Evolutionary conservation across 2,888 invertebrate genomes (phyloP), one percentile per base, ranked within the genome.

Genomic region (Melolontha melolontha): DNA sequence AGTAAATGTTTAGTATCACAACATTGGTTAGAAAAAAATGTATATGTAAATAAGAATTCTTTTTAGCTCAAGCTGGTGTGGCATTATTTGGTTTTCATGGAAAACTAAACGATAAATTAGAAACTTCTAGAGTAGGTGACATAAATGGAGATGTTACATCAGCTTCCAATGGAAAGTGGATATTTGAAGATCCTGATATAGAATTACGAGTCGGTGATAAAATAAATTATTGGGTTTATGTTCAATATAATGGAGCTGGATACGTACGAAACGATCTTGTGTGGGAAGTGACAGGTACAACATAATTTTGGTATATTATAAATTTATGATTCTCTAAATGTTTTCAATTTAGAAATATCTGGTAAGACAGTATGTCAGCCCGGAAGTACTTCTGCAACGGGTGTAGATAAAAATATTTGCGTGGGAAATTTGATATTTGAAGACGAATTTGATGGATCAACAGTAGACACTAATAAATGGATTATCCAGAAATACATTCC

Each of bases 51-150:
- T 22, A 22, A 22, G 22, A 22, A 16, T 16, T n/a, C 2, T 74
- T 77, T n/a, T 64, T 70, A 85, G 91, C 88, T 78, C 81, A 81
- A 22, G 77, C 84, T 1, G 87, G 86, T 1, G 74, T 89, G 0
- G 81, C 82, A 55, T 77, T 88, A 5, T 90, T 91, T 75, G 88
- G 85, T 0, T 91, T 91, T 78, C 88, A 91, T 81, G 90, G 88
- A 0, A 88, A 89, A 71, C 75, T 89, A 12, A 91, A 91, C 78
- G 82, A 84, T 27, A 76, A 78, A 0, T 87, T 91, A 67, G 50
- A 49, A 4, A 78, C 79, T 1, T 82, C 81, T 6, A 85, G 86
- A 62, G 82, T 84, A 0, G 92, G 91, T 0, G 80, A 85, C 1
- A 85, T 88, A 42, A 78, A 79, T 0, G 86, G 84, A 0, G 88